Base-by-base conservation (phyloP, 2,113 vertebrate genomes). In the Coptodon rendalli region DNA sequence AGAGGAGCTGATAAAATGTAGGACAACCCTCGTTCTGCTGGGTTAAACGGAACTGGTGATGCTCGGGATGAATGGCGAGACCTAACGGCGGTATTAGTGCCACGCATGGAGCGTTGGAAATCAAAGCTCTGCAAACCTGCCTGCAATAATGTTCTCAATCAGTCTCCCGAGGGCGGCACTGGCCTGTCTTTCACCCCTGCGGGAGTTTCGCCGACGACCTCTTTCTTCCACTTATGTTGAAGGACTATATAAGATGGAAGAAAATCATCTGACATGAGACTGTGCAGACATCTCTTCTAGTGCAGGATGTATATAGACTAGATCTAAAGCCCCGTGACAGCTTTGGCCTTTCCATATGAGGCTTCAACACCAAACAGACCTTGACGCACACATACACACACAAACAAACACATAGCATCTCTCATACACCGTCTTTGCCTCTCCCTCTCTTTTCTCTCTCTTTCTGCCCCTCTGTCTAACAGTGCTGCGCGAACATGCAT, bases 1-100 rank as follows among this genome's bases (percentile, higher is more conserved):
- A 92, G 92, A 86, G 61, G 80, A 90, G 87, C 78, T 83, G 94
- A 94, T 90, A 91, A 89, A 94, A 95, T 93, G 91, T 94, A 91
- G 94, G 93, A 85, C 94, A 88, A 83, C 80, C 82, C 61, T 76
- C 36, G 57, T 89, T 93, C 92, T 83, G 87, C 88, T 79, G 91
- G 91, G 89, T 90, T 90, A 86, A 85, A 86, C 43, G 84, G 80
- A 91, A 40, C 31, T 79, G 16, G 88, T 61, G 86, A 50, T 36
- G 81, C 84, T 83, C 3, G 43, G 82, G 85, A 91, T 82, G 81
- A 88, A 87, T 61, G 56, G 24, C 2, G 66, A 88, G 83, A 87
- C 87, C 54, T 22, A 73, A 87, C 81, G 45, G 61, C 54, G 27
- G 50, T 76, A 79, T 29, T 22, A 71, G 56, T 9, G 16, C 85